Conservation (phyloP, 1,140 invertebrate genomes). For the Drosophila saltans region DNA sequence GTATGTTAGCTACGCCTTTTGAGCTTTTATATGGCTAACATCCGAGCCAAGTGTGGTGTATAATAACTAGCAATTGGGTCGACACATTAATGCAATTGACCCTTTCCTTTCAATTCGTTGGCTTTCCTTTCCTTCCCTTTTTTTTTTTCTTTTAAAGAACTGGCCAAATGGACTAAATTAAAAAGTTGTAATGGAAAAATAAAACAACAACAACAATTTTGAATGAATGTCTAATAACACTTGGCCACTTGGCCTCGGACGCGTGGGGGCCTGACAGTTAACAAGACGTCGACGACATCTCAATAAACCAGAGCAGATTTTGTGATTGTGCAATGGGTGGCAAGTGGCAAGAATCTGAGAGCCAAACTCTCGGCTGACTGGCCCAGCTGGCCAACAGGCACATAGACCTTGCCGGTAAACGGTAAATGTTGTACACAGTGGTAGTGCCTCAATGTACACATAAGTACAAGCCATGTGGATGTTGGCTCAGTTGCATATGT, state of each 20-base stretch:
- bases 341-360: constrained; percentile 71
- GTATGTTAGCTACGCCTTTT: background rate
- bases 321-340: constrained; percentile 76
- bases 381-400: constrained; percentile 38
- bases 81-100: constrained; percentile 35
- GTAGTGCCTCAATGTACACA: background rate
- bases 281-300: constrained; percentile 67
- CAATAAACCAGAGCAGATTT: constrained; percentile 64
- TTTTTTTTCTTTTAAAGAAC: constrained; percentile 4
- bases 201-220: background rate
- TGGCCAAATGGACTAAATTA: background rate
- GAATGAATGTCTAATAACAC: constrained; percentile 49
- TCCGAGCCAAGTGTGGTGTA: constrained; percentile 14
- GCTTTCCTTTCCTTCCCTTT: background rate
- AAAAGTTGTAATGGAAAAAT: background rate
- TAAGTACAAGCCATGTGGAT: background rate
- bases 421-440: constrained; percentile 66
- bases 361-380: constrained; percentile 15
- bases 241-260: constrained; percentile 70
- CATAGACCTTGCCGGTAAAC: constrained; percentile 64
- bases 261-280: constrained; percentile 76
- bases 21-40: constrained; percentile 4
- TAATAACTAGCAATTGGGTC: constrained; percentile 43
- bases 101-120: constrained; percentile 2
- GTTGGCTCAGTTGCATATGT: constrained; percentile 11